Percentiles rank a stretch among this genome's conserved stretches.
Conservation (phyloP, 2,888 invertebrate genomes). For the Parochlus steinenii region DNA sequence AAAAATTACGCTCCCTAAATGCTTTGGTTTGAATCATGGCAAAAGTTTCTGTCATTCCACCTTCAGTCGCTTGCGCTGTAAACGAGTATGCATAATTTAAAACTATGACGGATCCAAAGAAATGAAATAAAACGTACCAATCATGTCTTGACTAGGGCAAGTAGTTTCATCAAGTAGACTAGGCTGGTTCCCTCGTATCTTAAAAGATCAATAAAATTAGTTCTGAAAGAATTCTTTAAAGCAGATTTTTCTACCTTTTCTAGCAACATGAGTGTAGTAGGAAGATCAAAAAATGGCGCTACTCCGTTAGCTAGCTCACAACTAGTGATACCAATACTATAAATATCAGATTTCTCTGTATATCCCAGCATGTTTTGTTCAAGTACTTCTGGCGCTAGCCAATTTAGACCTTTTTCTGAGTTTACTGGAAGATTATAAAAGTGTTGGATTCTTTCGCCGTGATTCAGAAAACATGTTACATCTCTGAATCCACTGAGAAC, state of each 20-base stretch:
- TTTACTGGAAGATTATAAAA: conserved; percentile 65
- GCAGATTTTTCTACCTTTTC: no score
- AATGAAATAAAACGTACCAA: conserved; percentile 16
- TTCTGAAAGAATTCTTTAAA: not conserved
- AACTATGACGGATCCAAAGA: conserved; percentile 16
- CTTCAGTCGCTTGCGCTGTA: conserved; percentile 26
- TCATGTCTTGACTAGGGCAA: conserved; percentile 36
- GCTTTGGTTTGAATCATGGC: conserved; percentile 30
- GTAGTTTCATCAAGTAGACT: conserved; percentile 59
- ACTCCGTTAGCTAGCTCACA: conserved; percentile 83
- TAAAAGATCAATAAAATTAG: not conserved
- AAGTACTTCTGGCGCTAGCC: conserved; percentile 82
- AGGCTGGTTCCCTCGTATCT: conserved; percentile 50
- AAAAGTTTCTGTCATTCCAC: conserved; percentile 33
- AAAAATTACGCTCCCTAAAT: conserved; percentile 45
- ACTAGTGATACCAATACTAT: conserved; percentile 73
- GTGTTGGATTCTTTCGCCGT: conserved; percentile 49
- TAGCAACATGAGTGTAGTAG: conserved; percentile 77
- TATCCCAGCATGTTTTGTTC: conserved; percentile 82
- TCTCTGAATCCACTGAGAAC: conserved; percentile 65
- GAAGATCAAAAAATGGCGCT: conserved; percentile 71
- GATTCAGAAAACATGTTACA: conserved; percentile 52
- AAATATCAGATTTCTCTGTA: conserved; percentile 77
- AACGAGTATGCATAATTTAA: not conserved
- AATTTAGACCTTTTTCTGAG: conserved; percentile 45